Percentiles rank a stretch among this genome's conserved stretches.
Evolutionary conservation across 2,113 vertebrate species (phyloP).

Genomic region (Vidua macroura): DNA sequence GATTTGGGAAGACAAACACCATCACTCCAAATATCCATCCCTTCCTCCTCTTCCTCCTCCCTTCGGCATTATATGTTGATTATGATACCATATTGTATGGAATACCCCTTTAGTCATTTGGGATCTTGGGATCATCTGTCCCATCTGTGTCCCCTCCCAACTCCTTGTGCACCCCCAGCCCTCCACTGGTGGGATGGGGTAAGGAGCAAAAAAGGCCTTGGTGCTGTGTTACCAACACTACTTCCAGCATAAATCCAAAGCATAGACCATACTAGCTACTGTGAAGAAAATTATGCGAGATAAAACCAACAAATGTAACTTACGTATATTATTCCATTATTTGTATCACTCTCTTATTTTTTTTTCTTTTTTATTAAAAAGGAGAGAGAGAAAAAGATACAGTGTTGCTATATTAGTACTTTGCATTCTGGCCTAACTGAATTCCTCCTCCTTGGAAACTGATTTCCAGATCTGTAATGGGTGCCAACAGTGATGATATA

Average conservation of each 20-base stretch:
- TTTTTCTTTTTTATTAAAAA: too few species aligned
- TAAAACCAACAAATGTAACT: background rate
- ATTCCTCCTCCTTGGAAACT: background rate
- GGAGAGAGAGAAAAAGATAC: background rate
- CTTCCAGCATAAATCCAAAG: background rate
- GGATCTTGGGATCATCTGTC: background rate
- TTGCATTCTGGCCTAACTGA: background rate
- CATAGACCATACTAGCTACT: background rate
- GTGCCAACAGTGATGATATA: background rate
- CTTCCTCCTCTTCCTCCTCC: background rate
- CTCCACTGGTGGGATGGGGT: background rate
- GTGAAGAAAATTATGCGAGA: background rate
- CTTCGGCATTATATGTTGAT: background rate
- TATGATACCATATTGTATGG: background rate
- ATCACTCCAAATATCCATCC: background rate
- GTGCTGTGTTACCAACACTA: background rate
- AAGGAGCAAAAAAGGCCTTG: background rate
- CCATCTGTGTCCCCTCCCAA: background rate
- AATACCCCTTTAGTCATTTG: background rate
- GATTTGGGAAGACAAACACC: background rate
- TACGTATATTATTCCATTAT: background rate
- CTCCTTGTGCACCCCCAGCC: background rate
- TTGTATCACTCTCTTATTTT: background rate
- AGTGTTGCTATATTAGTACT: background rate
- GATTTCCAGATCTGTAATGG: background rate